Conservation (phyloP, 2,888 invertebrate species). For the Eumacrocentrus americanus region DNA sequence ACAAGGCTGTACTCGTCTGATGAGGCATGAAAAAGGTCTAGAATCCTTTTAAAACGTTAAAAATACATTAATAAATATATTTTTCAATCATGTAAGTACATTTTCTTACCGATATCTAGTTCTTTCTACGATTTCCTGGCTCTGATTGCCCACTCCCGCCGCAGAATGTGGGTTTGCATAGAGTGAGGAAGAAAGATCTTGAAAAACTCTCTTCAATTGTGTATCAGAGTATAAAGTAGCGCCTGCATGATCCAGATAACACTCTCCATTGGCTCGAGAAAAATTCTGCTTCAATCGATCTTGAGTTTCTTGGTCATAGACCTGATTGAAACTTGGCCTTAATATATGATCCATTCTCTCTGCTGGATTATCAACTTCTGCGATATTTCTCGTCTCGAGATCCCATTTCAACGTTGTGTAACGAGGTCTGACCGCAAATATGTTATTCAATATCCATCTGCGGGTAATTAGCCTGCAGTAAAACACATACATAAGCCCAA, state of each 20-base stretch:
- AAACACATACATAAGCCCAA: too few relatives aligned
- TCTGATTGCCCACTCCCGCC: slow-evolving; percentile 74
- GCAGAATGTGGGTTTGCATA: slow-evolving; percentile 90
- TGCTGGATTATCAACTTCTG: slow-evolving; percentile 30
- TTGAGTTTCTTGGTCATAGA: slow-evolving; percentile 49
- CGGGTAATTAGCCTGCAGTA: not conserved
- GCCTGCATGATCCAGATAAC: slow-evolving; percentile 90
- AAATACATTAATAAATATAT: not conserved
- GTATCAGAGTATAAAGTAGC: slow-evolving; percentile 80
- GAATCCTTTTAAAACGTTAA: slow-evolving; percentile 66
- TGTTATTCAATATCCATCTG: slow-evolving; percentile 3
- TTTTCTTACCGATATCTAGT: slow-evolving; percentile 73
- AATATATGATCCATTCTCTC: slow-evolving; percentile 16
- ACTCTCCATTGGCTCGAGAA: slow-evolving; percentile 51
- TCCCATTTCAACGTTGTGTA: slow-evolving; percentile 31
- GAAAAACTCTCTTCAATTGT: slow-evolving; percentile 71
- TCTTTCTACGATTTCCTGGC: slow-evolving; percentile 85
- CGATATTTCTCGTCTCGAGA: slow-evolving; percentile 37
- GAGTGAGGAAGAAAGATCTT: slow-evolving; percentile 73
- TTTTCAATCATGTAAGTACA: not conserved
- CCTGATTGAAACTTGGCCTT: slow-evolving; percentile 37
- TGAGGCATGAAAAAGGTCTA: slow-evolving; percentile 84
- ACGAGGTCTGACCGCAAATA: slow-evolving; percentile 29
- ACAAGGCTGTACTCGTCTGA: slow-evolving; percentile 83
- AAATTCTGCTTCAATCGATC: slow-evolving; percentile 49